phyloP scores from a whole-genome alignment of 2,888 invertebrate species.

The Erebia ligea region DNA sequence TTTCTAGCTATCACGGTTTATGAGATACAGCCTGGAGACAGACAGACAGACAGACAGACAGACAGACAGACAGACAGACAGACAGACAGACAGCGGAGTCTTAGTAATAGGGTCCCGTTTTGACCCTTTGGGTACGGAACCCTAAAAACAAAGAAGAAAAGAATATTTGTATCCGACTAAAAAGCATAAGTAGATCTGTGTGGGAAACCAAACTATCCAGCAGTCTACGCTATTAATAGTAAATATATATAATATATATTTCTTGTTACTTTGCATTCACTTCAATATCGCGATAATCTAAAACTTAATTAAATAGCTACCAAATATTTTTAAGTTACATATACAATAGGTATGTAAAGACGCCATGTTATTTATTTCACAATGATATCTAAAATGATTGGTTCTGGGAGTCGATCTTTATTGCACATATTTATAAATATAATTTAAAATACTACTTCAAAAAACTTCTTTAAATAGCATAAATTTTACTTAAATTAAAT shows the following conservation, averaged over 20 bases:
- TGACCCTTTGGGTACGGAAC: too few species aligned
- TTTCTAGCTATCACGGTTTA: too few species aligned
- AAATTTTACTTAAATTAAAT: slow-evolving; percentile 2
- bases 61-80: too few species aligned
- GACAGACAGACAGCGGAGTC: too few species aligned
- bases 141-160: slow-evolving; percentile 32
- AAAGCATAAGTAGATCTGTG: slow-evolving; percentile 45
- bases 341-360: slow-evolving; percentile 69
- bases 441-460: background rate
- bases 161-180: slow-evolving; percentile 40
- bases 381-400: slow-evolving; percentile 54
- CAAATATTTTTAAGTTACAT: slow-evolving; percentile 74
- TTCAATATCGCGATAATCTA: slow-evolving; percentile 60
- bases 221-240: slow-evolving; percentile 52
- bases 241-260: slow-evolving; percentile 46
- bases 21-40: too few species aligned
- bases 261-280: slow-evolving; percentile 57
- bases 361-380: slow-evolving; percentile 69
- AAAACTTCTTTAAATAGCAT: slow-evolving; percentile 3
- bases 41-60: too few species aligned
- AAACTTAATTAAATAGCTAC: slow-evolving; percentile 74
- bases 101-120: too few species aligned
- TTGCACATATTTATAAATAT: slow-evolving; percentile 43
- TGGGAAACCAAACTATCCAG: slow-evolving; percentile 50
- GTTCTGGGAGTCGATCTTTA: slow-evolving; percentile 48